Base-by-base conservation (phyloP, 2,113 vertebrate genomes). In the Tautogolabrus adspersus region DNA sequence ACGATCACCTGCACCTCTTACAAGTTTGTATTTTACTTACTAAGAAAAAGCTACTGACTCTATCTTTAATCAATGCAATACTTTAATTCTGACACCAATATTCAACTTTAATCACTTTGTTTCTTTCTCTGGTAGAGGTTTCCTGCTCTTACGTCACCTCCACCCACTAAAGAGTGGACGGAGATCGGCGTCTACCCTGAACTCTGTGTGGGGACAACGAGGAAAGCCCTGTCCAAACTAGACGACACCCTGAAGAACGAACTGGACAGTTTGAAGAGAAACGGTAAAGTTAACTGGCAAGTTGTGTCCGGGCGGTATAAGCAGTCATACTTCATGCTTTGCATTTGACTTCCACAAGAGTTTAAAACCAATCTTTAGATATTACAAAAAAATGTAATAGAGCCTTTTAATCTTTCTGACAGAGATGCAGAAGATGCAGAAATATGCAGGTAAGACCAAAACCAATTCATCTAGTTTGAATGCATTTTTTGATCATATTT, bases 381-480 rank as follows among this genome's bases (percentile, higher is more conserved):
- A 42, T 42, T 9, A 42, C 10, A 42, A 9, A 47, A 5, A 1
- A 18, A 44, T 8, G 34, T 63, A 10, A 73, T 16, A 6, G 6
- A 56, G 23, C 8, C 11, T 67, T n/a, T 16, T 61, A 49, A 46
- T 83, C 40, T 19, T 61, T 30, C 18, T 70, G 5, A 55, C 84
- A 94, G 93, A 93, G 70, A 82, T 94, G 67, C 89, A 78, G 57
- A 90, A 42, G 76, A 86, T 94, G 78, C 86, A 87, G 57, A 91
- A 81, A 81, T 90, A 93, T 64, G 90, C 90, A 88, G 88, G 93
- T 94, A 87, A 67, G 30, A 46, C 6, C n/a, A 34, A 19, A 8
- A 1, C 46, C 5, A 34, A 13, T 4, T 1, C 3, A 49, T 13
- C 23, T 4, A 54, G 21, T n/a, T 19, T n/a, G 18, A n/a, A n/a